A percentile compares a stretch with the other conserved stretches of the same genome.
These are phyloP conservation scores for Drosophila borealis DNA, from an alignment of 2,888 invertebrate genomes.

Conservation along the genomic window DNA sequence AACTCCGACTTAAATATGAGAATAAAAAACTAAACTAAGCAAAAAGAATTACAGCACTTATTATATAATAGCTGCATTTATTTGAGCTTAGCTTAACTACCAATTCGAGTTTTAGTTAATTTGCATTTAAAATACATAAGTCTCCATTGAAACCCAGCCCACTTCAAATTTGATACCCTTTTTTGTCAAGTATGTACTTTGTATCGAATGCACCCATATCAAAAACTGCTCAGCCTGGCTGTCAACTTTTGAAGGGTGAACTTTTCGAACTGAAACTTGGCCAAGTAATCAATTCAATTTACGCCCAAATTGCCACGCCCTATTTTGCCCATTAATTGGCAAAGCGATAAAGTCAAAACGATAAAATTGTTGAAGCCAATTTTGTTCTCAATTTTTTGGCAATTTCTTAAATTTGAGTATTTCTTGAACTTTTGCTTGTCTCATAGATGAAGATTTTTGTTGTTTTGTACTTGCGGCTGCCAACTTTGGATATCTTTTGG, in stretches of 20 bases:
- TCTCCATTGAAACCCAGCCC: not conserved
- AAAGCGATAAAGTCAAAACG: conserved; percentile 26
- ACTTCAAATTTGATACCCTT: conserved; percentile 25
- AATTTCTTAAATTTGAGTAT: conserved; percentile 31
- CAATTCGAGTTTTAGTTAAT: not conserved
- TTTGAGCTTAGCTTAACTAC: not conserved
- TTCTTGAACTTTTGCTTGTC: conserved; percentile 20
- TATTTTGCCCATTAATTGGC: conserved; percentile 40
- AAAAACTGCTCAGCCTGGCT: conserved; percentile 49
- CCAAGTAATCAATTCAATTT: conserved; percentile 53
- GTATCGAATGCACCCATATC: conserved; percentile 57
- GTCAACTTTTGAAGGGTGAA: conserved; percentile 31
- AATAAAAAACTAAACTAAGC: too few species aligned
- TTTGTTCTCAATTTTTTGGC: conserved; percentile 10
- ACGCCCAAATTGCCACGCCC: conserved; percentile 48
- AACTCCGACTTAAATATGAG: too few species aligned
- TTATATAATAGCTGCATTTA: not conserved
- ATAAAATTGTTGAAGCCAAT: conserved; percentile 33
- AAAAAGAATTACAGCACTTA: too few species aligned
- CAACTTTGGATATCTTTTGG: conserved; percentile 48
- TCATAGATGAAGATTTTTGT: conserved; percentile 8
- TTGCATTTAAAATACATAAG: not conserved
- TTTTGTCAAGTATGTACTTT: conserved; percentile 6
- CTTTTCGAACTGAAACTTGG: conserved; percentile 8
- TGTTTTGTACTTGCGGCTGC: conserved; percentile 24